Evolutionary conservation across 2,797 vertebrate genomes (phyloP).

Genomic region (Benthosema pterotum): DNA sequence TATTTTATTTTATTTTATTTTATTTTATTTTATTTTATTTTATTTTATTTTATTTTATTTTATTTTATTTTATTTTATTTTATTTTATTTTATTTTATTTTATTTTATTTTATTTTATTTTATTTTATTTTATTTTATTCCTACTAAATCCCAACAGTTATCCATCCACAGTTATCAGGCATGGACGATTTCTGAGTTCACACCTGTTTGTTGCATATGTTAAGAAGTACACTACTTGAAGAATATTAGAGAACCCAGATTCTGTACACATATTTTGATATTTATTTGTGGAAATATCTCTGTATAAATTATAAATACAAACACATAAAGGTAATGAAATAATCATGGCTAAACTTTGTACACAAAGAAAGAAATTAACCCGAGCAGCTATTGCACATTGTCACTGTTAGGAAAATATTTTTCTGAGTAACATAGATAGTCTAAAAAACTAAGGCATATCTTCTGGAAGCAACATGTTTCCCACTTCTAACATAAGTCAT

Average conservation of each 20-base stretch:
- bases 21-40: too few relatives aligned
- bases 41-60: too few relatives aligned
- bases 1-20: too few relatives aligned
- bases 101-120: too few relatives aligned
- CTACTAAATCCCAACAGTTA: too few relatives aligned
- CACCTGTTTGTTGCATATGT: too few relatives aligned
- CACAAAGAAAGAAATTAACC: conserved; percentile 12
- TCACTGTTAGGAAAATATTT: neutral
- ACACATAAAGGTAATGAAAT: conserved; percentile 4
- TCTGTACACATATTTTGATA: conserved; percentile 8
- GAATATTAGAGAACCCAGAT: neutral
- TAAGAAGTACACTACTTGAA: neutral
- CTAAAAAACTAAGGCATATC: neutral
- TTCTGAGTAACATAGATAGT: conserved; percentile 27
- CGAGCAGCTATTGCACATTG: conserved; percentile 17
- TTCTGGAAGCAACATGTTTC: neutral
- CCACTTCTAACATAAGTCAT: conserved; percentile 26
- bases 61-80: too few relatives aligned
- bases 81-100: too few relatives aligned
- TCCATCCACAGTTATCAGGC: too few relatives aligned
- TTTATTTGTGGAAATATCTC: conserved; percentile 32
- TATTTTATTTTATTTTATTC: too few relatives aligned
- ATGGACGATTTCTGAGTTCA: too few relatives aligned
- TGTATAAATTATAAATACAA: conserved; percentile 5
- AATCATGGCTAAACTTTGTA: conserved; percentile 15